Conservation (phyloP, 2,113 vertebrate genomes). For the Bos indicus region DNA sequence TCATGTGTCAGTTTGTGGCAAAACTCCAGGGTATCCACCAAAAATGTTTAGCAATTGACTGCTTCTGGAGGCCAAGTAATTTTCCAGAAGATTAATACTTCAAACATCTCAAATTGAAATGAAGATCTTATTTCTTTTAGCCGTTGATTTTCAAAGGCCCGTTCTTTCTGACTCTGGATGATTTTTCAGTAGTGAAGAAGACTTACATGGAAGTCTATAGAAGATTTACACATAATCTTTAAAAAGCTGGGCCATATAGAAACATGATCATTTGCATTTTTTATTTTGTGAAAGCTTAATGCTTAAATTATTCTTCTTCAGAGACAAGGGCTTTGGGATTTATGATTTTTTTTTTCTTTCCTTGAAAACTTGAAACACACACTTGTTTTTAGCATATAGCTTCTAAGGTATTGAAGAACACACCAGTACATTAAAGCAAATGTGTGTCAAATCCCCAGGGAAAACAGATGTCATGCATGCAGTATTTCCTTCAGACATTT, state of each 20-base stretch:
- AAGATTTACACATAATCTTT: neutral
- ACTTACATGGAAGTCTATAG: neutral
- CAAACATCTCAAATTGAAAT: conserved; percentile 5
- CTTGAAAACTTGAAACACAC: conserved; percentile 27
- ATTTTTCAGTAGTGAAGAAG: neutral
- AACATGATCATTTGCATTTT: neutral
- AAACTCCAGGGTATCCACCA: conserved; percentile 51
- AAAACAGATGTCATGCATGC: conserved; percentile 31
- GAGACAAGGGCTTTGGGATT: conserved; percentile 13
- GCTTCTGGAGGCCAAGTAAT: conserved; percentile 5
- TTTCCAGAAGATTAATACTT: conserved; percentile 43
- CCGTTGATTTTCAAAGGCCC: conserved; percentile 34
- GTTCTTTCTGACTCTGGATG: conserved; percentile 2
- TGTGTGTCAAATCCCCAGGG: neutral
- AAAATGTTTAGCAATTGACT: neutral
- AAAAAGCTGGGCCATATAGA: neutral
- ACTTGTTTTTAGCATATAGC: conserved; percentile 45
- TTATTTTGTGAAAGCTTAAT: conserved; percentile 15
- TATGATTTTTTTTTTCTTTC: neutral
- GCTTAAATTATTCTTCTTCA: neutral
- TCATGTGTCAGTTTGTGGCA: neutral
- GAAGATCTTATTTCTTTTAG: conserved; percentile 21
- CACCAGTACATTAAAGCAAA: conserved; percentile 50
- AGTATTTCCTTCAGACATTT: conserved; percentile 60
- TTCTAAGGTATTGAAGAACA: conserved; percentile 58